phyloP scores from a whole-genome alignment of 2,797 vertebrate species.

The Peromyscus attwateri region DNA sequence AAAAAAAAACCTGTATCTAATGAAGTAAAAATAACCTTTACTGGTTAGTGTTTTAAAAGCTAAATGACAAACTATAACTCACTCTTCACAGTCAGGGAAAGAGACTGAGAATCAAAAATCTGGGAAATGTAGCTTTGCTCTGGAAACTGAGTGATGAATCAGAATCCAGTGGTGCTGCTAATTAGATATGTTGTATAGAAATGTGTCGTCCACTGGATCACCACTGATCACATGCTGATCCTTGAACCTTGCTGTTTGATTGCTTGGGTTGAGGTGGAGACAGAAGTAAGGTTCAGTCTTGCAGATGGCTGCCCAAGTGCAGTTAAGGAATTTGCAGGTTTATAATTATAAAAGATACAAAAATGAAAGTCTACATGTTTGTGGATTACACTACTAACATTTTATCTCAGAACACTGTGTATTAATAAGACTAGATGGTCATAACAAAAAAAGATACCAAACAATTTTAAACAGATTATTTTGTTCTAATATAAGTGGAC shows the following conservation, averaged over 20 bases:
- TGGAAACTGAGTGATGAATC: conserved; percentile 40
- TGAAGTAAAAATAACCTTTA: conserved; percentile 70
- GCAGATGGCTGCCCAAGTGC: not conserved
- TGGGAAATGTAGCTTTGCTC: not conserved
- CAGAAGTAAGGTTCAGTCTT: not conserved
- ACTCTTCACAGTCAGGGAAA: not conserved
- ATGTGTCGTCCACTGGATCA: not conserved
- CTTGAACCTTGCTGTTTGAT: not conserved
- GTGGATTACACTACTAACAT: not conserved
- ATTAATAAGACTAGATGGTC: conserved; percentile 36
- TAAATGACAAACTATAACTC: not conserved
- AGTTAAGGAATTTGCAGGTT: not conserved
- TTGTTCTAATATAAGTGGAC: not conserved
- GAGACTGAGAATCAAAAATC: conserved; percentile 33
- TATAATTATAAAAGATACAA: not conserved
- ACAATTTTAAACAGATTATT: conserved; percentile 11
- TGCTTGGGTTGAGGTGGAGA: not conserved
- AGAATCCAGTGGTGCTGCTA: not conserved
- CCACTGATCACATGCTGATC: not conserved
- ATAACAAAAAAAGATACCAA: not conserved
- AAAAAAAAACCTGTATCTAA: conserved; percentile 50
- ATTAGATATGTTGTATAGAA: not conserved
- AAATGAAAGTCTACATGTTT: not conserved
- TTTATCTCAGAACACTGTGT: conserved; percentile 4
- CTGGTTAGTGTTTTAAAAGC: conserved; percentile 1